Evolutionary conservation across 2,888 invertebrate species (phyloP).

Genomic region (Volucella inflata): DNA sequence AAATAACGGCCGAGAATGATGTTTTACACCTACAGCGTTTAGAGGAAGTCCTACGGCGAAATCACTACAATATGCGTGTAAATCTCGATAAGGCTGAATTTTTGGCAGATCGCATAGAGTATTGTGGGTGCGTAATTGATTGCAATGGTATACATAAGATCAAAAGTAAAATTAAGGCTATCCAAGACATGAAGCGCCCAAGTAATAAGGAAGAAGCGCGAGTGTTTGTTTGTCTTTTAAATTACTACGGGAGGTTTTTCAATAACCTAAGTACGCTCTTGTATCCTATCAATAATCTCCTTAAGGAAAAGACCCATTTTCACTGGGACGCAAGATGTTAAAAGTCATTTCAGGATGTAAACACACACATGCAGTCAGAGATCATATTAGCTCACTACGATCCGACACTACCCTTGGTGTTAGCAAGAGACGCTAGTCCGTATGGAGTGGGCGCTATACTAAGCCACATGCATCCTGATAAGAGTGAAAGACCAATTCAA

Average conservation of each 20-base stretch:
- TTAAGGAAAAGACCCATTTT: conserved; percentile 72
- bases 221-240: conserved; percentile 78
- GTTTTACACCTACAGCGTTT: conserved; percentile 76
- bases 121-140: conserved; percentile 77
- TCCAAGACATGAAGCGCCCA: conserved; percentile 75
- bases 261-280: conserved; percentile 76
- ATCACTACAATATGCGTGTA: conserved; percentile 76
- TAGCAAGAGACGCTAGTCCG: conserved; percentile 32
- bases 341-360: conserved; percentile 74
- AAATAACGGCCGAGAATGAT: conserved; percentile 75
- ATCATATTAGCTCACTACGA: conserved; percentile 77
- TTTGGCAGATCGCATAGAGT: conserved; percentile 69
- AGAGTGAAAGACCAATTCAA: conserved; percentile 44
- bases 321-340: conserved; percentile 75
- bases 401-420: conserved; percentile 28
- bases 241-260: conserved; percentile 79
- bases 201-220: conserved; percentile 75
- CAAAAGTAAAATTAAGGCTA: conserved; percentile 77
- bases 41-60: conserved; percentile 73
- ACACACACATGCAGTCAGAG: conserved; percentile 74
- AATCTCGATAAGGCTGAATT: conserved; percentile 78
- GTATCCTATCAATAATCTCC: conserved; percentile 77
- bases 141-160: conserved; percentile 78
- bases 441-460: conserved; percentile 37
- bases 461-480: conserved; percentile 49